phyloP scores from a whole-genome alignment of 2,888 invertebrate species.

The Tanypteryx hageni region DNA sequence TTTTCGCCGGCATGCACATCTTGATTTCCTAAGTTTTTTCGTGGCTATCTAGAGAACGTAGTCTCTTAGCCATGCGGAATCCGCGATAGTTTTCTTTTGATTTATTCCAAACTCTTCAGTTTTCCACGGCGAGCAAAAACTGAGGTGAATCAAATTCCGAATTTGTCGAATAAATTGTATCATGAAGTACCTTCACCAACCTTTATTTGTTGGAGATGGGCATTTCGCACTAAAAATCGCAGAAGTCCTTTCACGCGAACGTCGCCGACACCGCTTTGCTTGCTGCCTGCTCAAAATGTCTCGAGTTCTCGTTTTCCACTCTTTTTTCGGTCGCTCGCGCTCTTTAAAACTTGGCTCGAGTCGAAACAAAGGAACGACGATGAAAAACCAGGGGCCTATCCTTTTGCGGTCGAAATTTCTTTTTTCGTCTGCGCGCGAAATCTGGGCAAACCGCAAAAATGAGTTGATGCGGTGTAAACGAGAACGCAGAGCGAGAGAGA shows the following conservation, averaged over 20 bases:
- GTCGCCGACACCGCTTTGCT: background rate
- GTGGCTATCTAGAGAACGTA: no score
- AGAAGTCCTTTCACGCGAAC: background rate
- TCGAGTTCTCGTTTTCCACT: background rate
- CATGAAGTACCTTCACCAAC: background rate
- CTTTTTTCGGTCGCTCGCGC: background rate
- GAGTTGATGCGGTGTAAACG: background rate
- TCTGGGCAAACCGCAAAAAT: background rate
- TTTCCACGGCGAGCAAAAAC: no score
- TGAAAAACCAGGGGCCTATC: background rate
- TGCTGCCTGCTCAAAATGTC: background rate
- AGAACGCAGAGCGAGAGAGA: background rate
- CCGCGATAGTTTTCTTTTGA: no score
- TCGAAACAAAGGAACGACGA: background rate
- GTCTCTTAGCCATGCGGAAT: no score
- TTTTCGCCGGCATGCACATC: no score
- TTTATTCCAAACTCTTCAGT: no score
- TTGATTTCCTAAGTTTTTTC: no score
- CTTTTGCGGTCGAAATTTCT: background rate
- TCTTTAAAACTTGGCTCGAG: background rate
- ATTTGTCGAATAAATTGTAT: no score
- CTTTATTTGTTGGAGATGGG: no score
- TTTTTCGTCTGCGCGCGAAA: background rate
- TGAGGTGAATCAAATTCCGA: no score
- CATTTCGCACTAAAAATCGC: background rate